Evolutionary conservation across 2,797 vertebrate species (phyloP).

Genomic region (Steatocranus sp.): DNA sequence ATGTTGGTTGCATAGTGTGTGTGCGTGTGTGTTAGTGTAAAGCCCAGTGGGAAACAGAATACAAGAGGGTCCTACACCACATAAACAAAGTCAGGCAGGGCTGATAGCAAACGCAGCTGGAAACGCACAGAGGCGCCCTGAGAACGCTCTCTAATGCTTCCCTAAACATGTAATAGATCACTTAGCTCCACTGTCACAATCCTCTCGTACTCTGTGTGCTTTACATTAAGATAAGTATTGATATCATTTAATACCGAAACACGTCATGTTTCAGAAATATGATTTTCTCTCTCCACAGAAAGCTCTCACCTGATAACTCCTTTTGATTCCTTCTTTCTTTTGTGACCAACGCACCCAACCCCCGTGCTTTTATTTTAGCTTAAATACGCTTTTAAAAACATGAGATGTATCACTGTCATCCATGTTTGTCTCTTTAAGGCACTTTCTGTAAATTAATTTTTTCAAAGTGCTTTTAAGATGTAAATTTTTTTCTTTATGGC

Average conservation of each 20-base stretch:
- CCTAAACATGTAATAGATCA: slow-evolving; percentile 69
- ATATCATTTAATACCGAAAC: neutral
- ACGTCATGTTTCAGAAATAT: neutral
- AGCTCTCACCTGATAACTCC: neutral
- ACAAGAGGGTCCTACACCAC: slow-evolving; percentile 42
- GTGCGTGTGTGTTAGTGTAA: slow-evolving; percentile 26
- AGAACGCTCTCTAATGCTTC: slow-evolving; percentile 60
- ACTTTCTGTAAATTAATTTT: neutral
- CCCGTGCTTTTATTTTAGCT: neutral
- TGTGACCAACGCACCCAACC: neutral
- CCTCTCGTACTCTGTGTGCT: neutral
- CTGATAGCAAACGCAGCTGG: slow-evolving; percentile 69
- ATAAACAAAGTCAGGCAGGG: slow-evolving; percentile 59
- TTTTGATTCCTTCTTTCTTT: neutral
- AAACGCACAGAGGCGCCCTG: slow-evolving; percentile 47
- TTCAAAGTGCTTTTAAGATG: neutral
- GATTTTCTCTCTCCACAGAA: neutral
- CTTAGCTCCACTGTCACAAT: slow-evolving; percentile 54
- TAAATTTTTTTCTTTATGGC: neutral
- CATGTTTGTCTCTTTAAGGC: neutral
- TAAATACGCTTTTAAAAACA: neutral
- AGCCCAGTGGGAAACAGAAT: slow-evolving; percentile 59
- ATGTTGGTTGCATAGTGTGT: slow-evolving; percentile 24
- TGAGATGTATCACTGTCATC: neutral
- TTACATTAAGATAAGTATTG: neutral